Percentiles rank a stretch among this genome's conserved stretches.
These are phyloP conservation scores for Lophochroa leadbeateri DNA, from an alignment of 2,113 vertebrate species.

Conservation along the genomic window DNA sequence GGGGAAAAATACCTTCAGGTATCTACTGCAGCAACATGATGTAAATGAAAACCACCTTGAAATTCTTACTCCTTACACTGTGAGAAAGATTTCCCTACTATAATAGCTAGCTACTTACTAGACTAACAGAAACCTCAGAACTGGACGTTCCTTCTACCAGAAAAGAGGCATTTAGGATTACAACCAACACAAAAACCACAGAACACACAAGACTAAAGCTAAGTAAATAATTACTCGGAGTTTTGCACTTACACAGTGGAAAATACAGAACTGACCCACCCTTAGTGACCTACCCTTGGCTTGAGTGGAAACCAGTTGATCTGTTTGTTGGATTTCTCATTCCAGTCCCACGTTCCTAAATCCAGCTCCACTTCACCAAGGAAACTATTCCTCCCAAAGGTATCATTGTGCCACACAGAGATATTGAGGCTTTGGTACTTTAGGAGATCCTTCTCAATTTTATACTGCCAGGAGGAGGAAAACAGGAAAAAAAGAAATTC, in stretches of 20 bases:
- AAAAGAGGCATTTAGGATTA: not conserved
- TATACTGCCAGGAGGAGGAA: slow-evolving; percentile 80
- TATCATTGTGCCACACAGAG: slow-evolving; percentile 94
- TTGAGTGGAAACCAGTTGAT: slow-evolving; percentile 87
- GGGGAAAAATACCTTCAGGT: not conserved
- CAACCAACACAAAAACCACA: not conserved
- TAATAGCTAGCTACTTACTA: not conserved
- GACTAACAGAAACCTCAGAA: not conserved
- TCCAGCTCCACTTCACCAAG: slow-evolving; percentile 91
- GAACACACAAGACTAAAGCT: not conserved
- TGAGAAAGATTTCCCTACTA: not conserved
- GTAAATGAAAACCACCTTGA: not conserved
- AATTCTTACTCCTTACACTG: not conserved
- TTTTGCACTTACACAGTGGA: not conserved
- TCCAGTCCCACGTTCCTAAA: slow-evolving; percentile 88
- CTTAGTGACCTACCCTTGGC: slow-evolving; percentile 77
- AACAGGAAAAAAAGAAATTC: not conserved
- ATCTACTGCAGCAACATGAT: not conserved
- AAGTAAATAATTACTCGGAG: not conserved
- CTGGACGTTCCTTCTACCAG: not conserved
- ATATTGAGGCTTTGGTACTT: slow-evolving; percentile 84
- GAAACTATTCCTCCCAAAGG: slow-evolving; percentile 90
- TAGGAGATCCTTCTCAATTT: slow-evolving; percentile 78
- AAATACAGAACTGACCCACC: not conserved
- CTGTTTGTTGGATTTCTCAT: slow-evolving; percentile 80